These are phyloP conservation scores for Hybognathus amarus DNA, from an alignment of 2,797 vertebrate genomes.

Conservation along the genomic window DNA sequence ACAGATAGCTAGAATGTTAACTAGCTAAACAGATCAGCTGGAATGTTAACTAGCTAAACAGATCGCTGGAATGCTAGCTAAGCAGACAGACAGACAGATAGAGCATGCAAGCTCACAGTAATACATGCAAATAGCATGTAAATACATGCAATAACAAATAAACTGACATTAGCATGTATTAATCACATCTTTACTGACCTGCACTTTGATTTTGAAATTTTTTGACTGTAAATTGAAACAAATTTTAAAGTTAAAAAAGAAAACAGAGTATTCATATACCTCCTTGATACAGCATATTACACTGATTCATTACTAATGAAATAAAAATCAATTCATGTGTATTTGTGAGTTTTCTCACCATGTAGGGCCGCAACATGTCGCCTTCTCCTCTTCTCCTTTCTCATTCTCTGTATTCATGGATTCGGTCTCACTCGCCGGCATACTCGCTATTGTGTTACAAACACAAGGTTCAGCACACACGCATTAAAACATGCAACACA, in stretches of 20 bases:
- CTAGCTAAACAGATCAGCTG: neutral
- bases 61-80: neutral
- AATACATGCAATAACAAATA: neutral
- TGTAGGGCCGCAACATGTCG: conserved; percentile 86
- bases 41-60: neutral
- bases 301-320: neutral
- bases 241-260: conserved; percentile 39
- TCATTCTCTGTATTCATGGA: conserved; percentile 96
- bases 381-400: conserved; percentile 86
- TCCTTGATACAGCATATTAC: neutral
- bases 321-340: neutral
- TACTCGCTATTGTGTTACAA: conserved; percentile 84
- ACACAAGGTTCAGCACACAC: conserved; percentile 44
- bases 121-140: conserved; percentile 26
- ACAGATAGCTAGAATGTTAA: neutral
- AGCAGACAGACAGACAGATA: neutral
- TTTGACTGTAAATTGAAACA: conserved; percentile 88
- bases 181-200: conserved; percentile 84
- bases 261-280: neutral
- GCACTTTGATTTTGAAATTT: conserved; percentile 98
- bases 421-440: conserved; percentile 94
- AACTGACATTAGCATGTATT: neutral
- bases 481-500: conserved; percentile 23
- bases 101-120: conserved; percentile 19
- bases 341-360: conserved; percentile 82